These are phyloP conservation scores for Rhinolophus sinicus DNA, from an alignment of 2,113 vertebrate species.

Conservation along the genomic window DNA sequence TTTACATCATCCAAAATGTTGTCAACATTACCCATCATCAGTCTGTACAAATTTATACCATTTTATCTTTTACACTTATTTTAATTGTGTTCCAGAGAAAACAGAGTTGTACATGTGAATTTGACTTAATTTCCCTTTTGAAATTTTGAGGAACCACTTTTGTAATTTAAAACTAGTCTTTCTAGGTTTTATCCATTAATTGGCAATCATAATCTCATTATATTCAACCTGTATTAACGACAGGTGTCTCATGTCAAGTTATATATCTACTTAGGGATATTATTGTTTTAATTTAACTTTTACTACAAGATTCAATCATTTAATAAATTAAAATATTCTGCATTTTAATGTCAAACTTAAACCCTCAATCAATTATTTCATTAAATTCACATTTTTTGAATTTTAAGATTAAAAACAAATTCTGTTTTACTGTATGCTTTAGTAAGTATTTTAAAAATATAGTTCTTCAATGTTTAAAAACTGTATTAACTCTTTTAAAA, in stretches of 20 bases:
- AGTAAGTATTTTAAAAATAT: neutral
- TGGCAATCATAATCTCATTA: neutral
- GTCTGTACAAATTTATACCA: neutral
- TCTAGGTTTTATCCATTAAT: neutral
- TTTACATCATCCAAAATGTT: neutral
- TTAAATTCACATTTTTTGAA: neutral
- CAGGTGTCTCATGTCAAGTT: neutral
- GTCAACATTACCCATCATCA: neutral
- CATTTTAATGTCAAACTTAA: conserved; percentile 19
- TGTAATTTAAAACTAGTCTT: neutral
- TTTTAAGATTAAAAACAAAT: conserved; percentile 22
- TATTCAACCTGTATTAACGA: neutral
- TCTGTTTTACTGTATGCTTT: neutral
- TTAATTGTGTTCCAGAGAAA: neutral
- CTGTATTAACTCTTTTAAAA: neutral
- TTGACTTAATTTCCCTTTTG: neutral
- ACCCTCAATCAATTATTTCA: neutral
- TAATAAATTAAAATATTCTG: neutral
- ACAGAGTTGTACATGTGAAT: neutral
- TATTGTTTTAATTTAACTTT: conserved; percentile 10
- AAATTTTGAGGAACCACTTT: neutral
- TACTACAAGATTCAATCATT: neutral
- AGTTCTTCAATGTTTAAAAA: neutral
- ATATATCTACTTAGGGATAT: neutral
- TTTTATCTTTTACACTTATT: neutral